These are phyloP conservation scores for Chitala chitala DNA, from an alignment of 2,113 vertebrate species.

Conservation along the genomic window DNA sequence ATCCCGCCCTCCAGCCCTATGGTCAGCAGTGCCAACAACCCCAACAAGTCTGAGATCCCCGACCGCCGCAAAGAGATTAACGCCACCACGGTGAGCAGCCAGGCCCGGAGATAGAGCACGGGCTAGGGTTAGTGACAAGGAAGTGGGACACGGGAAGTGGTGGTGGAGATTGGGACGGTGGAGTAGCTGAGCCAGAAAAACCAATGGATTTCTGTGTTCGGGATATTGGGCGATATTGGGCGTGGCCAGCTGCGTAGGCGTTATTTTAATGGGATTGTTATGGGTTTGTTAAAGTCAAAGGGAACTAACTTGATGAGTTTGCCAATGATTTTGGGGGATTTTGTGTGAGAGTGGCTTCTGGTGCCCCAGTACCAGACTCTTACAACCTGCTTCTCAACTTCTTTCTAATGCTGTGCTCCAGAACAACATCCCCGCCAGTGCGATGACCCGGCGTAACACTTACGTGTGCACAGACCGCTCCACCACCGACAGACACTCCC, in stretches of 20 bases:
- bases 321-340: no score
- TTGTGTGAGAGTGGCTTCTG: neutral
- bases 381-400: neutral
- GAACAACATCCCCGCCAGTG: constrained; percentile 76
- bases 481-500: constrained; percentile 63
- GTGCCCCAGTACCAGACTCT: neutral
- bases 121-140: no score
- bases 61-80: constrained; percentile 78
- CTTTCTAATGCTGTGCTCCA: constrained; percentile 36
- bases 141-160: neutral
- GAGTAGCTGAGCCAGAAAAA: no score
- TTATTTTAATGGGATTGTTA: no score
- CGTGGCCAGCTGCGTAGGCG: no score
- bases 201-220: no score
- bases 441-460: constrained; percentile 85
- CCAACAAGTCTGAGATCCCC: constrained; percentile 87
- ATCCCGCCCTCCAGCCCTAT: constrained; percentile 82
- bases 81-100: constrained; percentile 64
- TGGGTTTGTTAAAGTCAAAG: no score
- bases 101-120: no score
- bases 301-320: no score
- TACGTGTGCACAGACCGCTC: constrained; percentile 83
- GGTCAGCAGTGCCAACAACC: constrained; percentile 89
- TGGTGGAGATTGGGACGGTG: neutral
- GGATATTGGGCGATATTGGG: no score